Percentiles rank a stretch among this genome's conserved stretches.
Evolutionary conservation across 2,888 invertebrate genomes (phyloP).

Genomic region (Cryptocephalus moraei): DNA sequence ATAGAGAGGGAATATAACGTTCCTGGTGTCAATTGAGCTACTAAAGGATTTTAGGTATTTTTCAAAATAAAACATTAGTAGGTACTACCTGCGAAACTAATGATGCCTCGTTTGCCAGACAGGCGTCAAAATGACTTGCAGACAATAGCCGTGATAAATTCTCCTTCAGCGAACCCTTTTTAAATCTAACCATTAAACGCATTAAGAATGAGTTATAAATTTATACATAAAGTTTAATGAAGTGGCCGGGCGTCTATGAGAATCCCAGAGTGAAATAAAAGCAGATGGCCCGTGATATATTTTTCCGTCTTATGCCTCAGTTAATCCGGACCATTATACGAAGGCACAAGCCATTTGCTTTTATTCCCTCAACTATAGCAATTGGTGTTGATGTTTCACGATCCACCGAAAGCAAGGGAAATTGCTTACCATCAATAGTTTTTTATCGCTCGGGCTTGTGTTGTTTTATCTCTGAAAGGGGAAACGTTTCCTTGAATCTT

Average conservation of each 20-base stretch:
- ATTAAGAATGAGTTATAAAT: constrained; percentile 8
- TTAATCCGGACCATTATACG: constrained; percentile 33
- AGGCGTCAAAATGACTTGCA: no score
- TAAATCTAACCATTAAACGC: constrained; percentile 4
- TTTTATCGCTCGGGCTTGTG: background rate
- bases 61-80: no score
- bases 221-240: constrained; percentile 3
- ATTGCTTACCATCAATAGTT: background rate
- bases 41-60: no score
- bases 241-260: constrained; percentile 1
- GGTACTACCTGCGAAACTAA: no score
- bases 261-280: constrained; percentile 29
- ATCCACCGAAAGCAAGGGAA: background rate
- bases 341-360: constrained; percentile 33
- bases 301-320: constrained; percentile 28
- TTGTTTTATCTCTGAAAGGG: no score
- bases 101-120: no score
- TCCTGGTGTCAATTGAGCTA: no score
- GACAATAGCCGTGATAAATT: constrained; percentile 1
- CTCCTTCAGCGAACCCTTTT: constrained; percentile 1
- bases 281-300: constrained; percentile 32
- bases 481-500: no score
- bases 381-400: background rate
- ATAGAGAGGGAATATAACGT: no score
- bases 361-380: constrained; percentile 21